Evolutionary conservation across 1,140 invertebrate species (phyloP).

Genomic region (Xylocopa sonorina): DNA sequence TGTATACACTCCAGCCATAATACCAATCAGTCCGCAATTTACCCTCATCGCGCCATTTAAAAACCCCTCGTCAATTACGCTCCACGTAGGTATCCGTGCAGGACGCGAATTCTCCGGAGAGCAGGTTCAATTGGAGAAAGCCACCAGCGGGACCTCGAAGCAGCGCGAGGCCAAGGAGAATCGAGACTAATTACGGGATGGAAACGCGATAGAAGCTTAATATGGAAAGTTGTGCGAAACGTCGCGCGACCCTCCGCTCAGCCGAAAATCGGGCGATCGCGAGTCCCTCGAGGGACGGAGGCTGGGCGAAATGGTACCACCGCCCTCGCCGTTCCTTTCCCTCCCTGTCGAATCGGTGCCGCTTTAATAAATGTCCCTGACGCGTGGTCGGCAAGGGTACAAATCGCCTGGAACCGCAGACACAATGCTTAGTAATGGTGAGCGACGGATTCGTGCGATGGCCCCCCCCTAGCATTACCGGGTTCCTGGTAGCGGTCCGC

Average conservation of each 20-base stretch:
- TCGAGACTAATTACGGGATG: neutral
- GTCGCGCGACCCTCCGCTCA: conserved; percentile 7
- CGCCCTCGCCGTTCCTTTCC: neutral
- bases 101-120: neutral
- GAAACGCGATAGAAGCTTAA: neutral
- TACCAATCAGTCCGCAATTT: no score
- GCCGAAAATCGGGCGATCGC: conserved; percentile 34
- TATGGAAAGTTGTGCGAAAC: conserved; percentile 5
- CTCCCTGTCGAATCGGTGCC: conserved; percentile 45
- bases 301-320: neutral
- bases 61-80: no score
- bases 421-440: conserved; percentile 79
- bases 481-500: conserved; percentile 63
- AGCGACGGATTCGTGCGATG: conserved; percentile 67
- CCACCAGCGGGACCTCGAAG: neutral
- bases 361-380: conserved; percentile 77
- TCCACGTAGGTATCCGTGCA: no score
- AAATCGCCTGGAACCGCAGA: conserved; percentile 78
- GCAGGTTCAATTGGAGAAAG: neutral
- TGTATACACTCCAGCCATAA: no score
- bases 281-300: conserved; percentile 27
- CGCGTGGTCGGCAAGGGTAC: conserved; percentile 73
- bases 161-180: neutral
- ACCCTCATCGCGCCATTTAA: no score
- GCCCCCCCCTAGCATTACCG: conserved; percentile 60